Evolutionary conservation across 2,113 vertebrate genomes (phyloP).

Genomic region (Parus major): DNA sequence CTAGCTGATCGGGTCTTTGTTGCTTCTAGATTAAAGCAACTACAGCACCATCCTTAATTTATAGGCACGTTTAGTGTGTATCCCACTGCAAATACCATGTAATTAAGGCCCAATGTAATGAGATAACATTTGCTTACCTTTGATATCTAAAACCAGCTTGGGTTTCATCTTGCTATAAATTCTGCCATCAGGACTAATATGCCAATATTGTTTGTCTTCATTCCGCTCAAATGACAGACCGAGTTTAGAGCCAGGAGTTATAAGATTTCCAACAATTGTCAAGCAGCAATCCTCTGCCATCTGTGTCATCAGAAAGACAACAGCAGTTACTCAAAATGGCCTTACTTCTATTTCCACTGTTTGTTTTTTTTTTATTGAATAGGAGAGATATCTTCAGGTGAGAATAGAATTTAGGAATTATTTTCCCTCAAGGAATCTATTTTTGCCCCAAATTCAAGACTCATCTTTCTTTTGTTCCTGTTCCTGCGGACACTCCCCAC

Average conservation of each 20-base stretch:
- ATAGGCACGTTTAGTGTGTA: slow-evolving; percentile 14
- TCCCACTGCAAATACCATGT: slow-evolving; percentile 1
- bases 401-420: neutral
- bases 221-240: slow-evolving; percentile 83
- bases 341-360: neutral
- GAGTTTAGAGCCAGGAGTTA: slow-evolving; percentile 87
- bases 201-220: slow-evolving; percentile 87
- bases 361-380: neutral
- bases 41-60: slow-evolving; percentile 36
- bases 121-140: slow-evolving; percentile 85
- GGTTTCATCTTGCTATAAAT: slow-evolving; percentile 86
- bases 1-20: slow-evolving; percentile 15
- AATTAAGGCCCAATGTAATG: slow-evolving; percentile 27
- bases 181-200: slow-evolving; percentile 83
- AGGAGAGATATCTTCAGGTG: neutral
- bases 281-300: slow-evolving; percentile 89
- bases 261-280: slow-evolving; percentile 82
- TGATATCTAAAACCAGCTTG: slow-evolving; percentile 90
- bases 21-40: slow-evolving; percentile 37
- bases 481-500: neutral
- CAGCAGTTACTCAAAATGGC: neutral
- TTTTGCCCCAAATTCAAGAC: neutral
- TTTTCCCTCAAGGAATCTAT: neutral
- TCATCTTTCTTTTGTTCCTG: neutral
- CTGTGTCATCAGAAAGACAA: slow-evolving; percentile 68